Base-by-base conservation (phyloP, 2,888 invertebrate genomes). In the Coenonympha glycerion region DNA sequence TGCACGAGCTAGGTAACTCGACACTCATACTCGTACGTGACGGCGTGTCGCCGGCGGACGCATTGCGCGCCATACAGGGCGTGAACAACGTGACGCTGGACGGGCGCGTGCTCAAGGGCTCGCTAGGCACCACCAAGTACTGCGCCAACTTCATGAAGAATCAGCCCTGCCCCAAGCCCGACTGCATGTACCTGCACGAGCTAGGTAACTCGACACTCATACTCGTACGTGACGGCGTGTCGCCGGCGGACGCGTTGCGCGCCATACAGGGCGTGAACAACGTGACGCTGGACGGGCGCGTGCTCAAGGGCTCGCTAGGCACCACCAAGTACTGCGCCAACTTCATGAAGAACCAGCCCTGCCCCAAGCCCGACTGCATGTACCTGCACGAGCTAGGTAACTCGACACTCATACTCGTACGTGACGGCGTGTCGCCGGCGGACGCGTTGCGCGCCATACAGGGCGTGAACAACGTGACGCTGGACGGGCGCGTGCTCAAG, bases 241-340 rank as follows among this genome's bases (percentile, higher is more conserved):
- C 91, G 65, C 89, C 90, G 62, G 96, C 98, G 79, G 99, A 99
- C 89, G 98, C 99, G 53, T 81, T 99, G 71, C 90, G 96, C 66
- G 99, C 99, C 57, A 99, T 99, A 75, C 95, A 96, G 88, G 94
- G 95, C 76, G 97, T 99, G 62, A 99, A 99, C 89, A 98, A 99
- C 89, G 94, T 97, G 68, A 92, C 93, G 78, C 93, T 99, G 71
- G 99, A 99, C 87, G 97, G 97, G 40, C 90, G 98, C 68, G 93
- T 95, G 66, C 92, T 99, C 66, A 99, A 99, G 89, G 98, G 98
- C 62, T 98, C 98, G 66, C 90, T 99, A 64, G 99, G 99, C 59
- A 99, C 99, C 66, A 99, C 99, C 68, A 99, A 99, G 89, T 99
- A 99, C 88, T 99, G 99, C 90, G 98, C 98, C 79, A 97, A 98